phyloP scores from a whole-genome alignment of 2,888 invertebrate species.

The Physocephala rufipes region DNA sequence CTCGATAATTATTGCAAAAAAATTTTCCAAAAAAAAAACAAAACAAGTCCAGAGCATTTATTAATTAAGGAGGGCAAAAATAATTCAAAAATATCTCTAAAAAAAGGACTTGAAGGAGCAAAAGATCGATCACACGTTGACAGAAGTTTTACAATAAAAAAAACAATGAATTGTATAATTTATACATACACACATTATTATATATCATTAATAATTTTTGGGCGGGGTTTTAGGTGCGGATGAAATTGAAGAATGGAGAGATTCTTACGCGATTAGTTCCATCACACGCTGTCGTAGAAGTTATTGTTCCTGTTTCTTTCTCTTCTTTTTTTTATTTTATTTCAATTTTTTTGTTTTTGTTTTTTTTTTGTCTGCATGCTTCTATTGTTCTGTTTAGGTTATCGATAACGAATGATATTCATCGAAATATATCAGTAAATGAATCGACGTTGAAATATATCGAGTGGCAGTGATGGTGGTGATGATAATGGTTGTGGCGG shows the following conservation, averaged over 20 bases:
- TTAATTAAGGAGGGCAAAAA: neutral
- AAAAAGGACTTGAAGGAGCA: neutral
- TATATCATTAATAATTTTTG: neutral
- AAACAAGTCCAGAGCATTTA: neutral
- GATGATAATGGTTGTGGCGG: neutral
- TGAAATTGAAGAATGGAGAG: constrained; percentile 3
- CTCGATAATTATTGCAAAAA: constrained; percentile 23
- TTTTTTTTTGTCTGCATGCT: neutral
- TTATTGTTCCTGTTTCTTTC: too few relatives aligned
- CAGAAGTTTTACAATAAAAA: constrained; percentile 25
- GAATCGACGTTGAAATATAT: neutral
- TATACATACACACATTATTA: constrained; percentile 9
- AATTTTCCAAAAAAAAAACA: too few relatives aligned
- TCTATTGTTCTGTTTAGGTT: neutral
- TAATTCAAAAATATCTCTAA: neutral
- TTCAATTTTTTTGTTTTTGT: too few relatives aligned
- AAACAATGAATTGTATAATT: constrained; percentile 26
- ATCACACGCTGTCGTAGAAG: too few relatives aligned
- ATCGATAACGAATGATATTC: too few relatives aligned
- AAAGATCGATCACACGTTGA: constrained; percentile 25
- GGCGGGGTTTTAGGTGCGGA: too few relatives aligned
- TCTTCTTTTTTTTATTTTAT: too few relatives aligned
- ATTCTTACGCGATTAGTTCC: too few relatives aligned
- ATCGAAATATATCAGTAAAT: too few relatives aligned
- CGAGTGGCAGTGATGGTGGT: neutral